Evolutionary conservation across 2,888 invertebrate genomes (phyloP).

Genomic region (Lissonota sp.): DNA sequence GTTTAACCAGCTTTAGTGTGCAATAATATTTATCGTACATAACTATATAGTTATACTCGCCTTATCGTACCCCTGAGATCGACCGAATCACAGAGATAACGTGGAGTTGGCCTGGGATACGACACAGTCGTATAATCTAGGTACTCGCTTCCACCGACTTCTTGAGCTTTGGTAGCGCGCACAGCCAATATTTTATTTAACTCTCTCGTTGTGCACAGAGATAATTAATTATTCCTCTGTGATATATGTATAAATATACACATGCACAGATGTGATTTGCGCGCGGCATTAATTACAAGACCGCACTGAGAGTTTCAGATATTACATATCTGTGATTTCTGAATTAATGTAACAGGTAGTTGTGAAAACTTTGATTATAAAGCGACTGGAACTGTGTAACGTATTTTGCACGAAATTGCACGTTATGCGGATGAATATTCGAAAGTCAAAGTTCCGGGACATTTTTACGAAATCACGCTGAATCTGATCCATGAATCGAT

Average conservation of each 20-base stretch:
- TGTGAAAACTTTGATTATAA: conserved; percentile 29
- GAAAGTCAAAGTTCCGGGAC: background rate
- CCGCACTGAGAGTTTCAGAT: conserved; percentile 37
- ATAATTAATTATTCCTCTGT: conserved; percentile 53
- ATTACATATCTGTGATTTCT: conserved; percentile 42
- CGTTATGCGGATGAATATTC: background rate
- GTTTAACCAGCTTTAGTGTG: conserved; percentile 21
- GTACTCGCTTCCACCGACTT: conserved; percentile 22
- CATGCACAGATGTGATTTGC: background rate
- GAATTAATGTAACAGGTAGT: conserved; percentile 58
- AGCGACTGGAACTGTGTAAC: conserved; percentile 31
- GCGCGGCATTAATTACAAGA: conserved; percentile 51
- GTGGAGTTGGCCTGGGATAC: conserved; percentile 9
- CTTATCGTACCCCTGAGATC: conserved; percentile 38
- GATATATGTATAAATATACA: conserved; percentile 13
- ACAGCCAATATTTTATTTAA: conserved; percentile 35
- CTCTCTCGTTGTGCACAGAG: conserved; percentile 26
- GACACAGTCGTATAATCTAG: conserved; percentile 31
- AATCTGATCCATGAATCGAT: too few species aligned
- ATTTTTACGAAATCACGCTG: background rate
- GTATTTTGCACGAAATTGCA: conserved; percentile 13
- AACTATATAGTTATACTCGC: conserved; percentile 3
- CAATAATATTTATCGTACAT: background rate
- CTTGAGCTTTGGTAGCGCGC: conserved; percentile 6
- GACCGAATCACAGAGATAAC: conserved; percentile 56